Evolutionary conservation across 1,140 invertebrate genomes (phyloP), one percentile per base, ranked within the genome.

Genomic region (Lycorma delicatula): DNA sequence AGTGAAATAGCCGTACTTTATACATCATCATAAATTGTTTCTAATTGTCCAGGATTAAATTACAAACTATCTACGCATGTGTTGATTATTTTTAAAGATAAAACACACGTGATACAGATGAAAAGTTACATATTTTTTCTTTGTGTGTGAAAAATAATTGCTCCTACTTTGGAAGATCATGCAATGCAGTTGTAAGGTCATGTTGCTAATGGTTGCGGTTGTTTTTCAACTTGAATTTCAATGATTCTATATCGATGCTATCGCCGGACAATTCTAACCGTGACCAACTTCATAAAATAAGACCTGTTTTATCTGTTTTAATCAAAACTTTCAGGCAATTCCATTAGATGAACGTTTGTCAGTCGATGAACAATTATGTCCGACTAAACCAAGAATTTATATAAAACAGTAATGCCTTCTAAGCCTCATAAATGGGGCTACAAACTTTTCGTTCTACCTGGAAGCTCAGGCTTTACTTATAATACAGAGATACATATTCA

Each of bases 371-470:
- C 54, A 60, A 28, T 23, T 60, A 23, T 60, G 59, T 36, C 18
- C 55, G 11, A 57, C 54, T 22, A 60, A 60, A 44, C 20, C 46
- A 7, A 20, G 52, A 9, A 18, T 20, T 49, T 59, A 54, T 36
- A 18, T 59, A 28, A 59, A 60, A 41, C 65, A 67, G 44, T 69
- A 66, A 61, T 64, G 49, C 64, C 63, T 9, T 16, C 49, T 20
- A 66, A 69, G 36, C 63, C 63, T 6, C 62, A 57, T 11, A 66
- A 66, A 53, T 62, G 61, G 60, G 60, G 59, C 16, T 58, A 64
- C n/a, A 64, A 64, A 47, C 50, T 61, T 16, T 66, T 60, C 27
- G 49, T 60, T 20, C 41, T 67, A 20, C 12, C 46, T 27, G 60
- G 59, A 55, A 44, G 36, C 5, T 41, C 54, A 47, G 56, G 65